Evolutionary conservation across 2,888 invertebrate genomes (phyloP).

Genomic region (Philonicus albiceps): DNA sequence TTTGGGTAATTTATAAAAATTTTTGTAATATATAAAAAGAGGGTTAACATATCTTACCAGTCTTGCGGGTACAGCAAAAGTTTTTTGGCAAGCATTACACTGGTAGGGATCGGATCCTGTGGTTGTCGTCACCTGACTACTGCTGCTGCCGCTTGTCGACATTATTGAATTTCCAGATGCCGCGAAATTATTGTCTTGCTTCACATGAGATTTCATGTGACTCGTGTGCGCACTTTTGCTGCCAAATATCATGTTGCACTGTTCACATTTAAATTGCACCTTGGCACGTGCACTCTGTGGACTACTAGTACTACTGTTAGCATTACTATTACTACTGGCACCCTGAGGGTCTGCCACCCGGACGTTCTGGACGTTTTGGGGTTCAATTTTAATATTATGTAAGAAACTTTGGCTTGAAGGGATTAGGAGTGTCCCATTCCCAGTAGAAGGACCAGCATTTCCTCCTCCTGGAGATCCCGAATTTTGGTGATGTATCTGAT

Average conservation of each 20-base stretch:
- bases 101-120: conserved; percentile 77
- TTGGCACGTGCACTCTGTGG: conserved; percentile 22
- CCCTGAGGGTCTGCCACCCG: conserved; percentile 40
- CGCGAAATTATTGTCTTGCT: conserved; percentile 55
- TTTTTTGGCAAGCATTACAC: conserved; percentile 89
- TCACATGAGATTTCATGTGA: conserved; percentile 72
- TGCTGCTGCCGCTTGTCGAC: conserved; percentile 48
- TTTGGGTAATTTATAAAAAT: no score
- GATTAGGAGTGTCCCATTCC: conserved; percentile 12
- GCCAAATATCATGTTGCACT: conserved; percentile 78
- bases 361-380: conserved; percentile 48
- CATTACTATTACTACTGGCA: background rate
- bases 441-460: conserved; percentile 29
- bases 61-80: conserved; percentile 89
- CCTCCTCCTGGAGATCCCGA: conserved; percentile 26
- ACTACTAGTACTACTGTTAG: conserved; percentile 1
- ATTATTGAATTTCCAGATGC: conserved; percentile 60
- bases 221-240: conserved; percentile 80
- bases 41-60: conserved; percentile 65
- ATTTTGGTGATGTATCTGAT: conserved; percentile 52
- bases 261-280: conserved; percentile 70
- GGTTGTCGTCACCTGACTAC: conserved; percentile 55
- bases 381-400: conserved; percentile 48
- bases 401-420: conserved; percentile 46
- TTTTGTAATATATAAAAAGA: no score